Percentiles rank a stretch among this genome's conserved stretches.
Evolutionary conservation across 1,140 invertebrate genomes (phyloP).

Genomic region (Drosophila nebulosa): DNA sequence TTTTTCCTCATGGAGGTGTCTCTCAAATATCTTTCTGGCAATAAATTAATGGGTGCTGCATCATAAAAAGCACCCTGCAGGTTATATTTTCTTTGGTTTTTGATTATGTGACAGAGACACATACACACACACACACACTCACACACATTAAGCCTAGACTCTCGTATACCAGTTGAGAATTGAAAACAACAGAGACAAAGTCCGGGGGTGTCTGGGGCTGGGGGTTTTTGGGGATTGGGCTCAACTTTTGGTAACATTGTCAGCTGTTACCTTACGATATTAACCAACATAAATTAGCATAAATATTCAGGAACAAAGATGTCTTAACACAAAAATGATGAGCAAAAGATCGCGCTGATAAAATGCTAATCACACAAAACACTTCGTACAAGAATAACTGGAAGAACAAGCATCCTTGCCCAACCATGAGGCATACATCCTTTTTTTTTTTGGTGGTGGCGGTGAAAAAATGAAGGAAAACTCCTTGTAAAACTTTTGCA

Average conservation of each 20-base stretch:
- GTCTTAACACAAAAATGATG: slow-evolving; percentile 56
- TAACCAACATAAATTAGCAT: slow-evolving; percentile 62
- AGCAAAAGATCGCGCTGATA: slow-evolving; percentile 63
- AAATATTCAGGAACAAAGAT: slow-evolving; percentile 52
- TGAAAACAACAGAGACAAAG: background rate
- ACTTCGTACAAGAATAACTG: slow-evolving; percentile 15
- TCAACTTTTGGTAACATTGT: slow-evolving; percentile 26
- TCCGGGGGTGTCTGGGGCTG: background rate
- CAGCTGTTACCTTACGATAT: slow-evolving; percentile 56
- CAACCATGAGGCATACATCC: background rate
- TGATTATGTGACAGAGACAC: slow-evolving; percentile 60
- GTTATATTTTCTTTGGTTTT: slow-evolving; percentile 36
- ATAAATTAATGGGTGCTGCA: slow-evolving; percentile 76
- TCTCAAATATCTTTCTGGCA: slow-evolving; percentile 47
- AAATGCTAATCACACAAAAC: slow-evolving; percentile 70
- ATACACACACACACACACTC: background rate
- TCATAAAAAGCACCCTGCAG: slow-evolving; percentile 64
- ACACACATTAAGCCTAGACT: slow-evolving; percentile 17
- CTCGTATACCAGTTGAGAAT: slow-evolving; percentile 43
- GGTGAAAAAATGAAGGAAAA: slow-evolving; percentile 27
- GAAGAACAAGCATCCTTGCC: background rate
- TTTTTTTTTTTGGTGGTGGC: slow-evolving; percentile 30
- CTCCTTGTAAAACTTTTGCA: slow-evolving; percentile 47
- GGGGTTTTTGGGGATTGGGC: background rate
- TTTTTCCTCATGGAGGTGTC: slow-evolving; percentile 53